Percentiles rank a stretch among this genome's conserved stretches.
These are phyloP conservation scores for Brienomyrus brachyistius DNA, from an alignment of 2,113 vertebrate species.

Conservation along the genomic window DNA sequence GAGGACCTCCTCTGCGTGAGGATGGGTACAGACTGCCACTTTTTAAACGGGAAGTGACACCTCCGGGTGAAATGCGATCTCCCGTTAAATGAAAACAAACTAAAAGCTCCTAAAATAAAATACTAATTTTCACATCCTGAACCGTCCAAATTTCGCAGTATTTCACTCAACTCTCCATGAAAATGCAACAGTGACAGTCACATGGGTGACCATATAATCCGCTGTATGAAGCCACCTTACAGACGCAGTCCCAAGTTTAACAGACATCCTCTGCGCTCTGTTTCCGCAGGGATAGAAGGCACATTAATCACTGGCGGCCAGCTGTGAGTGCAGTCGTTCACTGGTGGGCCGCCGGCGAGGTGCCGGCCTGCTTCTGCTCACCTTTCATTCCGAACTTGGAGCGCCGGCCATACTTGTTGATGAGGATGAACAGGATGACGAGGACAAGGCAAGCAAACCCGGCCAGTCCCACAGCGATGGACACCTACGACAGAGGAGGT, in stretches of 20 bases:
- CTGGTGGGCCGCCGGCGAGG: background rate
- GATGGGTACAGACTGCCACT: background rate
- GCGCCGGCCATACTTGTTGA: constrained; percentile 94
- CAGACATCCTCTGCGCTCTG: background rate
- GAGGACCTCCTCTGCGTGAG: constrained; percentile 18
- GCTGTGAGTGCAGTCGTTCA: background rate
- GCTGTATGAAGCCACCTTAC: background rate
- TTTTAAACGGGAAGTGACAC: background rate
- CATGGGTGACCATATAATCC: background rate
- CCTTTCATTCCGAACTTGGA: constrained; percentile 99
- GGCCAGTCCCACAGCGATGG: constrained; percentile 87
- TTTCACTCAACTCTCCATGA: background rate
- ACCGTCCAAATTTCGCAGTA: background rate
- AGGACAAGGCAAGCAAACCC: constrained; percentile 91
- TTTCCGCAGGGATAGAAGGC: background rate
- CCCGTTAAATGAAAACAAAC: background rate
- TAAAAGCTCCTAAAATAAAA: background rate
- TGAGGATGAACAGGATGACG: constrained; percentile 90
- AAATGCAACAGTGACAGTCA: background rate
- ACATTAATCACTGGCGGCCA: background rate
- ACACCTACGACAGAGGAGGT: constrained; percentile 66
- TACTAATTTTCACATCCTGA: background rate
- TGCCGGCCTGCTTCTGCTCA: constrained; percentile 42
- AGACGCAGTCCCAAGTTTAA: background rate
- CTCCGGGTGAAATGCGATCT: background rate